Base-by-base conservation (phyloP, 2,113 vertebrate genomes). In the Tyrannus savana region DNA sequence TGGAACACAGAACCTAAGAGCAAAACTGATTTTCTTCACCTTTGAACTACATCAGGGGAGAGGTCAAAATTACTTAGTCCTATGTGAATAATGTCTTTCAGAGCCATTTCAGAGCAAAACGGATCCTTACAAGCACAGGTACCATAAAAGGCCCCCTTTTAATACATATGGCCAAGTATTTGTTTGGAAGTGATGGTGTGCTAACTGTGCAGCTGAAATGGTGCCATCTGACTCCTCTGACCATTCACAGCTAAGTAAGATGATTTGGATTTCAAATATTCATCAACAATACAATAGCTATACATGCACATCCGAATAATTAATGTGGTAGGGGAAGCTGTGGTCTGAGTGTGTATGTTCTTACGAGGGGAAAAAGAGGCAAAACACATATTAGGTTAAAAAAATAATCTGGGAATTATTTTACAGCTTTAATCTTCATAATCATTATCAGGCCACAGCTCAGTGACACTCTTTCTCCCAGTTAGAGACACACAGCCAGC, bases 391-490 rank as follows among this genome's bases (percentile, higher is more conserved):
- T 46, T 66, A 78, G 22, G 75, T 14, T 50, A 3, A 46, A 79
- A 79, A 63, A 23, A 25, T 1, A 41, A 49, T 6, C 47, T 6
- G 7, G 50, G 50, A 81, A 84, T 92, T 94, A 92, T 90, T 96
- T 95, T 77, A 93, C 72, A 90, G 82, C 90, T 93, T 94, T 94
- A 94, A 96, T 93, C 82, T 86, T 79, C 24, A 31, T 88, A 90
- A 86, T 77, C 72, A 75, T 89, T 96, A 92, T 94, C 95, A 95
- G 60, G 47, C 52, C 52, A 72, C 47, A 95, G 79, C 28, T 68
- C 82, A 92, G 94, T 92, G 59, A 86, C 0, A 18, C 6, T 88
- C 63, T 78, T 94, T 97, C 85, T 93, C 75, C 39, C 44, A 63
- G 76, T 78, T 15, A 71, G 8, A 74, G 47, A 88, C 47, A 44